These are phyloP conservation scores for Mastacembelus armatus DNA, from an alignment of 2,797 vertebrate species.

Conservation along the genomic window DNA sequence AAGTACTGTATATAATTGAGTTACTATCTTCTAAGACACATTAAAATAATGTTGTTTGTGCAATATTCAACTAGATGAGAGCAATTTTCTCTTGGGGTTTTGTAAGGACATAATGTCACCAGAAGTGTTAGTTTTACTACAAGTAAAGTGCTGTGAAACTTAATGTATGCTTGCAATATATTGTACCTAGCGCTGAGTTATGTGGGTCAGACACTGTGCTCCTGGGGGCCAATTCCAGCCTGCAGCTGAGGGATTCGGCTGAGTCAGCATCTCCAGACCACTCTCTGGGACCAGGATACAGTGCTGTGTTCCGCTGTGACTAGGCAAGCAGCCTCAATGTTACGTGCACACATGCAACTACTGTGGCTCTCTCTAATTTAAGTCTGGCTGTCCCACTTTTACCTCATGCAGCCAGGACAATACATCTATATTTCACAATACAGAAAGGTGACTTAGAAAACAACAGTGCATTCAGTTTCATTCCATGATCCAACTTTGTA, in stretches of 20 bases:
- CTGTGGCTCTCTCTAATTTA: conserved; percentile 77
- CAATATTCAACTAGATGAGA: neutral
- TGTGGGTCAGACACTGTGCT: conserved; percentile 81
- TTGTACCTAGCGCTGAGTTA: conserved; percentile 63
- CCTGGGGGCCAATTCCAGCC: conserved; percentile 77
- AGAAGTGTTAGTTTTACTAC: conserved; percentile 44
- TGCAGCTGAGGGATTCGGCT: conserved; percentile 80
- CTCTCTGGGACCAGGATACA: conserved; percentile 78
- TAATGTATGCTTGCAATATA: conserved; percentile 53
- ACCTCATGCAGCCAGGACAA: conserved; percentile 65
- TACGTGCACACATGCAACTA: conserved; percentile 73
- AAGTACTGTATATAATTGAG: conserved; percentile 9
- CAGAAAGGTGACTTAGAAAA: conserved; percentile 59
- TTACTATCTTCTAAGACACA: neutral
- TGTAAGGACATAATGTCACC: conserved; percentile 22
- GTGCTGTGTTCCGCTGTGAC: conserved; percentile 78
- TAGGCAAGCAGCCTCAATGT: conserved; percentile 80
- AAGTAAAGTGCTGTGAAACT: conserved; percentile 66
- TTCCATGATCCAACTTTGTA: conserved; percentile 18
- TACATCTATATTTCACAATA: conserved; percentile 54
- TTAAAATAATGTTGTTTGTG: conserved; percentile 8
- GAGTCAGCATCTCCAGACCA: conserved; percentile 78
- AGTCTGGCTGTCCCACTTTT: conserved; percentile 78
- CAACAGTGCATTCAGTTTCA: conserved; percentile 18
- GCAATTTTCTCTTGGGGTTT: neutral